phyloP scores from a whole-genome alignment of 1,140 invertebrate species.

The Pseudomyrmex cubaensis region DNA sequence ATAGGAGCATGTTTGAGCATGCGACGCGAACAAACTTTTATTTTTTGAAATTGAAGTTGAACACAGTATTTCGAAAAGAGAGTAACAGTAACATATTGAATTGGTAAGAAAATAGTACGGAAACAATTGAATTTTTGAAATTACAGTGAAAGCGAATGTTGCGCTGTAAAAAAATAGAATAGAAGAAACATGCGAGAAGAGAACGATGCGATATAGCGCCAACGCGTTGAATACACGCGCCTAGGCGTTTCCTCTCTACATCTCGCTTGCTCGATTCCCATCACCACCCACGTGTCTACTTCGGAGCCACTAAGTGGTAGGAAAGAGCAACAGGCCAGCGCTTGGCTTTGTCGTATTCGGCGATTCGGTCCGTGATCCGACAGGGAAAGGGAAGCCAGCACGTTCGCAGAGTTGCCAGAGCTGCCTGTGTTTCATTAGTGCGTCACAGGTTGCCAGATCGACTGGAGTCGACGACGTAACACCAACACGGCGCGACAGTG shows the following conservation, averaged over 20 bases:
- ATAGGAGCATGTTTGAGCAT: too few species aligned
- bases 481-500: slow-evolving; percentile 12
- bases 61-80: too few species aligned
- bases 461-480: not conserved
- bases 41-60: too few species aligned
- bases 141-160: too few species aligned
- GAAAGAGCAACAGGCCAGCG: slow-evolving; percentile 79
- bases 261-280: not conserved
- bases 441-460: slow-evolving; percentile 47
- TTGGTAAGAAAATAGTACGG: not conserved
- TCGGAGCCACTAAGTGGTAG: slow-evolving; percentile 66
- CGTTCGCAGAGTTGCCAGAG: slow-evolving; percentile 50
- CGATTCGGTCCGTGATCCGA: slow-evolving; percentile 66
- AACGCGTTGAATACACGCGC: slow-evolving; percentile 3
- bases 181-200: too few species aligned
- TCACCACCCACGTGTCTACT: slow-evolving; percentile 6
- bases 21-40: too few species aligned
- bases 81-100: too few species aligned
- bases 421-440: slow-evolving; percentile 18
- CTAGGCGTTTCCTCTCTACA: not conserved
- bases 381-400: not conserved
- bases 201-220: not conserved
- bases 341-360: slow-evolving; percentile 69
- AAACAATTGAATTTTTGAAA: not conserved
- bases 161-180: too few species aligned